phyloP scores from a whole-genome alignment of 1,140 invertebrate species.

The Caenorhabditis remanei region DNA sequence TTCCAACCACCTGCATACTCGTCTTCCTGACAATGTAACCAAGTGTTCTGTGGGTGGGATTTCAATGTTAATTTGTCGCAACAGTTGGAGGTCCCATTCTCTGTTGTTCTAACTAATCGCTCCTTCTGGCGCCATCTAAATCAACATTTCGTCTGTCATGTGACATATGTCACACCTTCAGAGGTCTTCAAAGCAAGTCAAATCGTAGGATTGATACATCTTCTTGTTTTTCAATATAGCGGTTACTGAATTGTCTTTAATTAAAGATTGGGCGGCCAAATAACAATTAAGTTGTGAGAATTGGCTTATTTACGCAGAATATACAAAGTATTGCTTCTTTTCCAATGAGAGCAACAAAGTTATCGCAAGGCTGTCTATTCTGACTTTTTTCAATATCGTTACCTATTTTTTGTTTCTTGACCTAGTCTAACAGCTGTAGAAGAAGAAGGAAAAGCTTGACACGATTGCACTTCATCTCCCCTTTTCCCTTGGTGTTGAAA shows the following conservation, averaged over 20 bases:
- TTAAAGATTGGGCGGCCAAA: background rate
- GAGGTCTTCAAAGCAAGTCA: background rate
- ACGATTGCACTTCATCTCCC: conserved; percentile 12
- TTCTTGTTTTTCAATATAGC: background rate
- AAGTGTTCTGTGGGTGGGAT: no score
- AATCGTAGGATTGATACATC: conserved; percentile 14
- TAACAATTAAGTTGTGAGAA: background rate
- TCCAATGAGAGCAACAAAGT: no score
- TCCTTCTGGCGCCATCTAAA: conserved; percentile 43
- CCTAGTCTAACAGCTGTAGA: background rate
- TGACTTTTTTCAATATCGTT: no score
- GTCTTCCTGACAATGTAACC: no score
- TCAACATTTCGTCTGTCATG: conserved; percentile 46
- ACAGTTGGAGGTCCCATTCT: conserved; percentile 26
- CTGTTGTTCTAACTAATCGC: conserved; percentile 48
- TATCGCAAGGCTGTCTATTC: no score
- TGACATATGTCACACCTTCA: conserved; percentile 30
- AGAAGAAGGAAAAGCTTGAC: background rate
- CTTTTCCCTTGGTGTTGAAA: background rate
- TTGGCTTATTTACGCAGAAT: background rate
- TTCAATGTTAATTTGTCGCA: conserved; percentile 48
- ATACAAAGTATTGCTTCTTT: background rate
- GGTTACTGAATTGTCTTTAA: background rate
- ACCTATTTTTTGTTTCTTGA: background rate
- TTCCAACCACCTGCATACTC: no score